A percentile compares a stretch with the other conserved stretches of the same genome.
These are phyloP conservation scores for Punctoribates punctum DNA, from an alignment of 2,888 invertebrate species.

Conservation along the genomic window DNA sequence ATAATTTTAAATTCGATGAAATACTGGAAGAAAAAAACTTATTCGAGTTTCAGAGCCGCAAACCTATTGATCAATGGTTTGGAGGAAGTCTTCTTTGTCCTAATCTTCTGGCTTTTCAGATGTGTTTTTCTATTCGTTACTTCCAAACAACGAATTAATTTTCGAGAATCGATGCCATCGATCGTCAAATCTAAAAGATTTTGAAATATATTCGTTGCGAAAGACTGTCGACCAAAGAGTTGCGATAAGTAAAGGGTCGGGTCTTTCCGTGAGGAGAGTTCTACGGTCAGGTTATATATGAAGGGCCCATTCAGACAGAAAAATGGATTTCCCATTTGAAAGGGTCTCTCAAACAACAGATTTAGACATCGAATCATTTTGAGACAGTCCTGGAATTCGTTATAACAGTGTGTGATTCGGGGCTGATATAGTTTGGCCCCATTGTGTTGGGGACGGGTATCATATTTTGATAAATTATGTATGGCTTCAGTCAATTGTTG, in stretches of 20 bases:
- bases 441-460: constrained; percentile 1
- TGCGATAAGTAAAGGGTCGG: constrained; percentile 46
- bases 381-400: constrained; percentile 28
- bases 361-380: background rate
- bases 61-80: background rate
- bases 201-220: background rate
- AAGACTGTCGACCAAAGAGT: constrained; percentile 55
- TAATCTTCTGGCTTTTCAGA: constrained; percentile 37
- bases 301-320: constrained; percentile 44
- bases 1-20: background rate
- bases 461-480: background rate
- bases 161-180: background rate
- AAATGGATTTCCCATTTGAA: constrained; percentile 16
- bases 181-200: background rate
- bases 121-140: constrained; percentile 36
- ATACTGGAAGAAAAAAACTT: no score
- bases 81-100: background rate
- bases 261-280: constrained; percentile 42
- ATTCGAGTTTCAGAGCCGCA: background rate
- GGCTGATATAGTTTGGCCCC: constrained; percentile 32
- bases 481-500: background rate
- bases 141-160: constrained; percentile 37
- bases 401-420: constrained; percentile 41
- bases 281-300: constrained; percentile 47
- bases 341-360: background rate